These are phyloP conservation scores for Clarias platycephalus DNA, from an alignment of 2,797 vertebrate genomes.

Conservation along the genomic window DNA sequence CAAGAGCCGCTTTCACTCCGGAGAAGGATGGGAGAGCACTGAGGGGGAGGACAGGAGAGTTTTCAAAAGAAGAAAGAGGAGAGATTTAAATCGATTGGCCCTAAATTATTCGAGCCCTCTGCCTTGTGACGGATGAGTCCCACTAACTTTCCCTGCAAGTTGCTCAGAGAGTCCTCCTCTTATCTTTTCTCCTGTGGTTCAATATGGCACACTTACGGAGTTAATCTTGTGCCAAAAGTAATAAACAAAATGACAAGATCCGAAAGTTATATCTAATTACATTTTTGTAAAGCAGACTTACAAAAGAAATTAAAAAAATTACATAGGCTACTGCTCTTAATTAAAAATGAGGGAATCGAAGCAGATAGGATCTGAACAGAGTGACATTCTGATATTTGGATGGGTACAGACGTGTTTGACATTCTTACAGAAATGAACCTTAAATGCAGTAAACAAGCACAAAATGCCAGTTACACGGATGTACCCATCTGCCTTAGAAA, in stretches of 20 bases:
- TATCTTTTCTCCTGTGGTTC: conserved; percentile 33
- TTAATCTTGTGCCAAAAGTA: conserved; percentile 36
- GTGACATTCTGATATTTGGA: neutral
- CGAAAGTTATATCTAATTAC: neutral
- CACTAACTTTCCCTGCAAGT: conserved; percentile 40
- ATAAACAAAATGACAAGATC: conserved; percentile 24
- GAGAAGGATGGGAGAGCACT: conserved; percentile 49
- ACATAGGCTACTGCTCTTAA: too few species aligned
- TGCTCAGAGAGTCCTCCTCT: conserved; percentile 33
- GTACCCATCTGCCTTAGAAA: neutral
- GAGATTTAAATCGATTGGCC: conserved; percentile 60
- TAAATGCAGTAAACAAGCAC: neutral
- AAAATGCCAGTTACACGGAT: neutral
- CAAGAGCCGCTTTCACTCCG: conserved; percentile 69
- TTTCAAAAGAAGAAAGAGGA: conserved; percentile 75
- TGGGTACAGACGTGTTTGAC: neutral
- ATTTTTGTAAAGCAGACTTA: neutral
- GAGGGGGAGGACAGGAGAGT: conserved; percentile 66
- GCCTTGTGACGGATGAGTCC: conserved; percentile 49
- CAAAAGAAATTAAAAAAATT: neutral
- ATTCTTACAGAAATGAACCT: neutral
- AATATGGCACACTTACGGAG: conserved; percentile 38
- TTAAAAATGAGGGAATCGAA: neutral
- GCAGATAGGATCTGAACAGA: neutral
- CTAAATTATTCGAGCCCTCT: conserved; percentile 65